These are phyloP conservation scores for Anoplophora glabripennis DNA, from an alignment of 1,140 invertebrate species.

Conservation along the genomic window DNA sequence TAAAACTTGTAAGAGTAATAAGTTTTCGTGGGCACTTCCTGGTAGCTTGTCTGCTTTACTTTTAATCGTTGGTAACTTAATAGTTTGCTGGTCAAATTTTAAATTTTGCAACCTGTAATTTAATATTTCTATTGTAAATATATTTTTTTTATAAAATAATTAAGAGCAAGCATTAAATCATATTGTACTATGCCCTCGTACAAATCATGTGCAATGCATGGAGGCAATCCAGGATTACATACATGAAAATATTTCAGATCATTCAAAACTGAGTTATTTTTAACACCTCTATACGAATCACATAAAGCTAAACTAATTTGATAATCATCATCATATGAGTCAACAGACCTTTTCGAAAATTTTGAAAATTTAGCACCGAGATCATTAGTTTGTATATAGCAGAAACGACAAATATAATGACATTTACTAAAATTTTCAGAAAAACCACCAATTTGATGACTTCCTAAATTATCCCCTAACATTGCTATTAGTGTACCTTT, in stretches of 20 bases:
- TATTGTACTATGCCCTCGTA: conserved; percentile 27
- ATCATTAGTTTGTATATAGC: conserved; percentile 17
- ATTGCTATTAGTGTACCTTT: conserved; percentile 19
- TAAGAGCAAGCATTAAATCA: conserved; percentile 24
- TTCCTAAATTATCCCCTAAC: conserved; percentile 27
- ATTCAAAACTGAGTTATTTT: conserved; percentile 36
- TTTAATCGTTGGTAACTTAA: too few relatives aligned
- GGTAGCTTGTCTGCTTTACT: too few relatives aligned
- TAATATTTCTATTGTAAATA: neutral
- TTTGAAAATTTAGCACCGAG: too few relatives aligned
- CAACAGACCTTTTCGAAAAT: too few relatives aligned
- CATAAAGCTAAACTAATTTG: too few relatives aligned
- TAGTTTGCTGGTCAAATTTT: too few relatives aligned
- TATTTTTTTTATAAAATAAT: conserved; percentile 10
- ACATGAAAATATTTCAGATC: conserved; percentile 34
- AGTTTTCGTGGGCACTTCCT: too few relatives aligned
- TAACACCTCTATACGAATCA: conserved; percentile 26
- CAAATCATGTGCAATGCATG: conserved; percentile 33
- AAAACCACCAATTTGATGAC: conserved; percentile 30
- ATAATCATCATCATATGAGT: too few relatives aligned
- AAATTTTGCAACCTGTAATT: too few relatives aligned
- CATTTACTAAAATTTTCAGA: conserved; percentile 24
- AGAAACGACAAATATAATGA: conserved; percentile 25
- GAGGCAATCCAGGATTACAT: conserved; percentile 31
- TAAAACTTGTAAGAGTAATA: too few relatives aligned